Conservation (phyloP, 2,888 invertebrate species). For the Thera obeliscata region DNA sequence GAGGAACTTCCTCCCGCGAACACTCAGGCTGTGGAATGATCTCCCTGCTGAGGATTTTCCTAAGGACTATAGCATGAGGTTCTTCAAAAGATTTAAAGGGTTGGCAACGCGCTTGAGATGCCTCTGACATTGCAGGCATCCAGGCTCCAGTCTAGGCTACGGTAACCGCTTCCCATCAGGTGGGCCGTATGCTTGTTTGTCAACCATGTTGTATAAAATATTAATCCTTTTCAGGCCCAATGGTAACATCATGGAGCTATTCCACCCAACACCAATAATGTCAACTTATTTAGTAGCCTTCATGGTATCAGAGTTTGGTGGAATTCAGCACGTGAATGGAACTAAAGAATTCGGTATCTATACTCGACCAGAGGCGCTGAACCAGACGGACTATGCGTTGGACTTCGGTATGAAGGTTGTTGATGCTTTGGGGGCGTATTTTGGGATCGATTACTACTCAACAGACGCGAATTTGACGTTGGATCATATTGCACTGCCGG, state of each 20-base stretch:
- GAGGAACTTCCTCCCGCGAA: too few relatives aligned
- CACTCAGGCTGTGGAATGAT: too few relatives aligned
- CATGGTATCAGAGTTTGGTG: constrained; percentile 89
- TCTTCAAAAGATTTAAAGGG: too few relatives aligned
- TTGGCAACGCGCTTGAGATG: too few relatives aligned
- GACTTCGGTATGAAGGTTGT: constrained; percentile 84
- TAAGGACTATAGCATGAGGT: too few relatives aligned
- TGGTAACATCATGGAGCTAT: constrained; percentile 87
- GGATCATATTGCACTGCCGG: constrained; percentile 93
- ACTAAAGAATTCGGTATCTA: constrained; percentile 84
- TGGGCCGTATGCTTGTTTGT: too few relatives aligned
- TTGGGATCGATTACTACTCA: constrained; percentile 80
- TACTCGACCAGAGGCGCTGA: constrained; percentile 87
- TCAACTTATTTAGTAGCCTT: constrained; percentile 94
- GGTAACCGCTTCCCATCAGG: too few relatives aligned
- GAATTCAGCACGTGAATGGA: constrained; percentile 51
- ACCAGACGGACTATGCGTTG: constrained; percentile 87
- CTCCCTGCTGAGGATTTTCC: too few relatives aligned
- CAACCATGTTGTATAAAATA: not conserved
- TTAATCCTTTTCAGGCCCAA: constrained; percentile 57
- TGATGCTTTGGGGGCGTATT: constrained; percentile 82
- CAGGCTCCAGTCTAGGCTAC: too few relatives aligned
- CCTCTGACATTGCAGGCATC: too few relatives aligned
- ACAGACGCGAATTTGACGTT: constrained; percentile 87
- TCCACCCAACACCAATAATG: constrained; percentile 87